Evolutionary conservation across 1,140 invertebrate genomes (phyloP).

Genomic region (Trachymyrmex septentrionalis): DNA sequence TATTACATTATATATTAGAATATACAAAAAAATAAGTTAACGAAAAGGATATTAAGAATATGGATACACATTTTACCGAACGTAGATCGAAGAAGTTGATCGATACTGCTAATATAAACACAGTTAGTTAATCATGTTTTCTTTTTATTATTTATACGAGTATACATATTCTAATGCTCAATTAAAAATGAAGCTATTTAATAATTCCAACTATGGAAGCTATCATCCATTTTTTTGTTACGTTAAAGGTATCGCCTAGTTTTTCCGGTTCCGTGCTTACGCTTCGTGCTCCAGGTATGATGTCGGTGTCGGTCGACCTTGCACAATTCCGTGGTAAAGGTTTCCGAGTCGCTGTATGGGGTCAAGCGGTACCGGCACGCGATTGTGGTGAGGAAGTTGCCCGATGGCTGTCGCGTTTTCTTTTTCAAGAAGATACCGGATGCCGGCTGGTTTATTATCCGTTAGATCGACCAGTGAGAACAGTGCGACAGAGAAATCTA

Average conservation of each 20-base stretch:
- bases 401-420: slow-evolving; percentile 88
- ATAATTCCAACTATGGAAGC: background rate
- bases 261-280: slow-evolving; percentile 84
- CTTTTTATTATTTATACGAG: slow-evolving; percentile 1
- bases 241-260: slow-evolving; percentile 82
- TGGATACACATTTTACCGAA: background rate
- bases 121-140: slow-evolving; percentile 39
- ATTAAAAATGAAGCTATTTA: background rate
- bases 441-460: slow-evolving; percentile 88
- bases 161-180: background rate
- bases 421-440: slow-evolving; percentile 87
- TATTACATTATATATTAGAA: background rate
- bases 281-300: slow-evolving; percentile 85
- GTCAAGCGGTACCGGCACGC: slow-evolving; percentile 85
- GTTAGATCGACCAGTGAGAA: slow-evolving; percentile 82
- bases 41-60: background rate
- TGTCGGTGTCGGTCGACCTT: slow-evolving; percentile 86
- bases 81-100: slow-evolving; percentile 43
- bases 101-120: slow-evolving; percentile 45
- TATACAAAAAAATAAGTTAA: background rate
- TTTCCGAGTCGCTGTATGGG: slow-evolving; percentile 86
- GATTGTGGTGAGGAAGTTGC: slow-evolving; percentile 89
- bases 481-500: slow-evolving; percentile 74
- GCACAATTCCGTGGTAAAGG: slow-evolving; percentile 83
- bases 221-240: slow-evolving; percentile 2